Percentiles rank a stretch among this genome's conserved stretches.
Conservation (phyloP, 2,113 vertebrate genomes). For the Erpornis zantholeuca region DNA sequence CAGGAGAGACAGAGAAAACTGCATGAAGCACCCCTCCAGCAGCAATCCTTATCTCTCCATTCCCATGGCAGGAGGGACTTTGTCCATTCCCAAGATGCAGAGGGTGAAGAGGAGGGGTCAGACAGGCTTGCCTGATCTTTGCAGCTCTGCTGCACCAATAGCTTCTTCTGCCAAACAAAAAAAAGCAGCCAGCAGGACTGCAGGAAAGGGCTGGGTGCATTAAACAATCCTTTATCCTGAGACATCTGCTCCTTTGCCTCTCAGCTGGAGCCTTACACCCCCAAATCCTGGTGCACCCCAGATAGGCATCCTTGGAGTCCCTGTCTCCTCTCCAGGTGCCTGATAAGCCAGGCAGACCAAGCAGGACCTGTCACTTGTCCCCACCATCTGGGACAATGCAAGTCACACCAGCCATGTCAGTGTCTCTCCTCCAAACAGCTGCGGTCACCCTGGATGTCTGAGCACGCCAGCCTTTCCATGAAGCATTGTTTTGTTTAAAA, state of each 20-base stretch:
- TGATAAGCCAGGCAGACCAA: not conserved
- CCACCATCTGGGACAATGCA: not conserved
- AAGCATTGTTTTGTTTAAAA: not conserved
- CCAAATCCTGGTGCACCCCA: not conserved
- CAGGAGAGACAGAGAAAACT: accelerated
- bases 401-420: not conserved
- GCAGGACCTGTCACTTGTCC: not conserved
- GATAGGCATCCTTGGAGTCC: not conserved
- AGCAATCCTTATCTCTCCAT: not conserved
- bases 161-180: not conserved
- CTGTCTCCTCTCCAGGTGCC: not conserved
- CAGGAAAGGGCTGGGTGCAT: not conserved
- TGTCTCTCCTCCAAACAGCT: not conserved
- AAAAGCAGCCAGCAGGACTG: not conserved
- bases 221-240: not conserved
- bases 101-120: not conserved
- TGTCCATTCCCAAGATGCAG: accelerated
- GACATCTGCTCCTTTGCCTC: not conserved
- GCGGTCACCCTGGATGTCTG: not conserved
- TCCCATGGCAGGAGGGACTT: not conserved
- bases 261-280: not conserved
- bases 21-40: not conserved
- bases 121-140: not conserved
- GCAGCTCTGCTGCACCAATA: not conserved
- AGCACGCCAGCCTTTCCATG: not conserved